Base-by-base conservation (phyloP, 1,140 invertebrate genomes). In the Brachionus rubens region DNA sequence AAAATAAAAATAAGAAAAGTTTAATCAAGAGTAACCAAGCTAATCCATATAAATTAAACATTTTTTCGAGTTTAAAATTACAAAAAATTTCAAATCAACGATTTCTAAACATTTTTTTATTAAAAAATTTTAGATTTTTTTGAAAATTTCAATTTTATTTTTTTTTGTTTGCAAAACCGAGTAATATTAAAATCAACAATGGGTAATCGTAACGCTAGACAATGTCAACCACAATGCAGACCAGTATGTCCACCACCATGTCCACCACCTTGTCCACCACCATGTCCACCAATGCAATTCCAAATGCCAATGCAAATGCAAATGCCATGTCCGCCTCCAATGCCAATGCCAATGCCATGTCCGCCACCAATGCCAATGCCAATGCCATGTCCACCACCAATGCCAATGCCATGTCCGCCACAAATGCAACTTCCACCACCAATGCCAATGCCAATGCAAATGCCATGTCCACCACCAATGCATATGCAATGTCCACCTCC, bases 161-260 rank as follows among this genome's bases (percentile, higher is more conserved):
- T 24, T 65, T 36, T 56, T 59, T 59, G 54, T 33, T 36, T 36
- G 5, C 16, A 36, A 16, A 36, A 36, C 54, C 54, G 54, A 59
- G 54, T 59, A 59, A 59, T 59, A 36, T 28, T 65, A 9, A 7
- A 43, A 43, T 65, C 41, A 43, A 43, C n/a, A 46, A 65, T 65
- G 59, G 59, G 59, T 46, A 65, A 65, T 65, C 28, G 12, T 30
- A 43, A 41, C 19, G 24, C 33, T 14, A 65, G 40, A 46, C 9
- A 19, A 10, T 59, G 54, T 19, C 54, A 59, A 26, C 59, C 43
- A 46, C 43, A 10, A 46, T 14, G n/a, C n/a, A 10, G n/a, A 46
- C n/a, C n/a, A 10, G 43, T 10, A 7, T 46, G 43, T 46, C 43
- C n/a, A 14, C 43, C 43, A 46, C 43, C 59, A 14, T 43, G 40